Conservation (phyloP, 23 tunicate species). For the Oikopleura dioica region DNA sequence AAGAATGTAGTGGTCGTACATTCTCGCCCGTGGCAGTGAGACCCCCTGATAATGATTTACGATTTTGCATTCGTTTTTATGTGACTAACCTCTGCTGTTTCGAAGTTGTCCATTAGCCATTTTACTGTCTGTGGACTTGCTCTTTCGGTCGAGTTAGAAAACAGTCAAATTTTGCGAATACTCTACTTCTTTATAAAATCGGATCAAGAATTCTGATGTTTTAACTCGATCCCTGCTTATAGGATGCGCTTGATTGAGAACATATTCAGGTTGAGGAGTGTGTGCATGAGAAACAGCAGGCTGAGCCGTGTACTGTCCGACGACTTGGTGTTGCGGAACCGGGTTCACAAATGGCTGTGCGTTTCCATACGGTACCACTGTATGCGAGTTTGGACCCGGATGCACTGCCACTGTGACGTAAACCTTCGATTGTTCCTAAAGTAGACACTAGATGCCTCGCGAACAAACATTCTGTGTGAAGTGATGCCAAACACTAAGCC, state of each 20-base stretch:
- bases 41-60: too few relatives aligned
- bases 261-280: neutral
- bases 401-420: neutral
- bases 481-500: too few relatives aligned
- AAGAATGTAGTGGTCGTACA: conserved; percentile 89
- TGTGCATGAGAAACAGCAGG: neutral
- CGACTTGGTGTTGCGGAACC: neutral
- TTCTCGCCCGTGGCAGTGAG: conserved; percentile 81
- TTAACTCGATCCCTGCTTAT: conserved; percentile 11
- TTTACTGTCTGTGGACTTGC: conserved; percentile 17
- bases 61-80: too few relatives aligned
- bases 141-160: neutral
- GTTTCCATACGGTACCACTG: neutral
- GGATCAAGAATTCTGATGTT: too few relatives aligned
- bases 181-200: too few relatives aligned
- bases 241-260: neutral
- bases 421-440: neutral
- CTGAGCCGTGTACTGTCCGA: neutral
- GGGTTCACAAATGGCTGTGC: neutral
- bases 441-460: too few relatives aligned
- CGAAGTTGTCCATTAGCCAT: conserved; percentile 96
- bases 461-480: too few relatives aligned
- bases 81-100: conserved; percentile 80
- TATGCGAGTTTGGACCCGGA: neutral
- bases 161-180: neutral